Base-by-base conservation (phyloP, 2,797 vertebrate genomes). In the Cephalopachus bancanus region DNA sequence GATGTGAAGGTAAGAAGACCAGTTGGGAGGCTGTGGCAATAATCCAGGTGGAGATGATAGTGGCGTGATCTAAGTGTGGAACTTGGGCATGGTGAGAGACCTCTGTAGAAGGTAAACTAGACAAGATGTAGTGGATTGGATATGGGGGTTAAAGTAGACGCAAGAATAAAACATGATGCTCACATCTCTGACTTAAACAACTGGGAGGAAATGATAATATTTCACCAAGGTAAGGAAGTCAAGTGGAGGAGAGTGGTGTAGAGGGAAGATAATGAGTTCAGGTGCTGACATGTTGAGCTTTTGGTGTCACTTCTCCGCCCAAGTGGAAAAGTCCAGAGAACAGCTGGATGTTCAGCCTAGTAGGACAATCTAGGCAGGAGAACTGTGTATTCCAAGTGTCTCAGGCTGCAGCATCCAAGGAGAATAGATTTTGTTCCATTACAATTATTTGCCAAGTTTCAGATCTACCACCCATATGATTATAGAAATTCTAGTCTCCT, bases 161-260 rank as follows among this genome's bases (percentile, higher is more conserved):
- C 10, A 89, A 26, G 60, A 76, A 83, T 49, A 65, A 81, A 95
- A 57, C 11, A 76, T 5, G 11, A 65, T 22, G 15, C 16, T 26
- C 26, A 59, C 24, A 17, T 90, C 72, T 93, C 62, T 71, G 30
- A 5, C 30, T 83, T 72, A 11, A 93, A 49, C 20, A 76, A 87
- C 30, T 81, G 26, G 62, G 57, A 78, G 33, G 78, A 86, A 93
- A 26, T 72, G 49, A 69, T n/a, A 15, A 15, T 49, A 16, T 26
- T 49, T 90, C 57, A 83, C 67, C 65, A 72, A 83, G 49, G 87
- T 71, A 83, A 93, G 57, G 76, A 87, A 87, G 26, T 11, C 12
- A 24, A 26, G 19, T 57, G 11, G 28, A 83, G 60, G 53, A 90
- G 53, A 59, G 59, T 19, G 15, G 57, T 1, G 4, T 6, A 20